phyloP scores from a whole-genome alignment of 92 coral and sea anemone species.

The Epizoanthus rinbou region DNA sequence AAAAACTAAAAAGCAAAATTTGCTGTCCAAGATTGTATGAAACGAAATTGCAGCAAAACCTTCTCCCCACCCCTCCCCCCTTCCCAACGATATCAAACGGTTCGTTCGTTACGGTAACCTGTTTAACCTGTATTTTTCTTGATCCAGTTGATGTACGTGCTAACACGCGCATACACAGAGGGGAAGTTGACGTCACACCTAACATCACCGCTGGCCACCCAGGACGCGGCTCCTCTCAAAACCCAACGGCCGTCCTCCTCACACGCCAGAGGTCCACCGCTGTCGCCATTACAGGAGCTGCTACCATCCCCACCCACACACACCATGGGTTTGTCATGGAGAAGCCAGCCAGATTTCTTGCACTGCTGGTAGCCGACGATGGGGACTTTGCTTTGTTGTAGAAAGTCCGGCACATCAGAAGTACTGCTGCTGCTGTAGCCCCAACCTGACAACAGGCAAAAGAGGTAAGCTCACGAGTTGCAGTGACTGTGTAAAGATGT shows the following conservation, averaged over 20 bases:
- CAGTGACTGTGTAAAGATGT: background rate
- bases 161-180: constrained; percentile 29
- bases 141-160: constrained; percentile 30
- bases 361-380: constrained; percentile 3
- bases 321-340: constrained; percentile 31
- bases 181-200: constrained; percentile 33
- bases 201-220: constrained; percentile 28
- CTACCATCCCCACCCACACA: constrained; percentile 25
- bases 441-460: constrained; percentile 11
- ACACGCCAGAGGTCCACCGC: constrained; percentile 30
- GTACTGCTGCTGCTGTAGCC: constrained; percentile 35
- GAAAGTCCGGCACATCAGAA: constrained; percentile 25
- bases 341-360: constrained; percentile 27
- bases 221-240: constrained; percentile 34
- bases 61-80: too few species aligned
- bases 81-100: too few species aligned
- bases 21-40: too few species aligned
- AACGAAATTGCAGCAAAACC: too few species aligned
- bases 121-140: constrained; percentile 20
- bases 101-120: background rate
- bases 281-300: constrained; percentile 37
- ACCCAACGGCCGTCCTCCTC: constrained; percentile 36
- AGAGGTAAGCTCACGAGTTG: background rate
- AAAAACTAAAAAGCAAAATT: too few species aligned
- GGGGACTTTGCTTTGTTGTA: constrained; percentile 25